phyloP scores from a whole-genome alignment of 2,888 invertebrate genomes.

The Xylota sylvarum region DNA sequence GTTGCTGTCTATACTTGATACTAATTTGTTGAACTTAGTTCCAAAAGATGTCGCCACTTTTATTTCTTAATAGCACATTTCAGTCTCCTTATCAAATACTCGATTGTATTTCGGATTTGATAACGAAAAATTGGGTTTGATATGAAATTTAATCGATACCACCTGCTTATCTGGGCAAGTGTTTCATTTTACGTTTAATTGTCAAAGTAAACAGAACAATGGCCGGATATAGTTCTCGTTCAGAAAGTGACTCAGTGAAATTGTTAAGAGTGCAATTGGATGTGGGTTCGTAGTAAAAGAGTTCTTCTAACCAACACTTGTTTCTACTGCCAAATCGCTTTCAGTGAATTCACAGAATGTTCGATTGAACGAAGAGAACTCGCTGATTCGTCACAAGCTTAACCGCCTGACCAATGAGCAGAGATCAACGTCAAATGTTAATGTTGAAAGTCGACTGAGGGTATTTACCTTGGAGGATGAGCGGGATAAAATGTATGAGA shows the following conservation, averaged over 20 bases:
- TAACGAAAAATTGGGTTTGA: neutral
- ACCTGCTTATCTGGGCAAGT: neutral
- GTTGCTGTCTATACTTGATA: neutral
- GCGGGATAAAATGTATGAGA: conserved; percentile 81
- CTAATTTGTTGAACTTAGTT: neutral
- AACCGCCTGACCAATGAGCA: conserved; percentile 78
- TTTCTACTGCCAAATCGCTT: neutral
- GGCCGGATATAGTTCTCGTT: conserved; percentile 14
- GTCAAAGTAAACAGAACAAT: conserved; percentile 11
- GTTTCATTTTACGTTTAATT: neutral
- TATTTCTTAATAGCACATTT: neutral
- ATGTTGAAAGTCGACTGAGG: conserved; percentile 81
- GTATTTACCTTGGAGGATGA: conserved; percentile 81
- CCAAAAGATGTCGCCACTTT: neutral
- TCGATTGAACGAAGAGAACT: conserved; percentile 81
- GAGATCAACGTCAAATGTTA: conserved; percentile 78
- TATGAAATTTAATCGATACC: neutral
- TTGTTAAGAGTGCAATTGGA: conserved; percentile 54
- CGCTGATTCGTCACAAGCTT: conserved; percentile 80
- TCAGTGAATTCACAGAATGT: conserved; percentile 80
- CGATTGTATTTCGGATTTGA: conserved; percentile 34
- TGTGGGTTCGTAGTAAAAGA: conserved; percentile 50
- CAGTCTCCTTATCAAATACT: neutral
- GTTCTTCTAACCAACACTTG: neutral
- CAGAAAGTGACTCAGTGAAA: conserved; percentile 58